Percentiles rank a stretch among this genome's conserved stretches.
Conservation (phyloP, 1,140 invertebrate species). For the Ostrea denselamellosa region DNA sequence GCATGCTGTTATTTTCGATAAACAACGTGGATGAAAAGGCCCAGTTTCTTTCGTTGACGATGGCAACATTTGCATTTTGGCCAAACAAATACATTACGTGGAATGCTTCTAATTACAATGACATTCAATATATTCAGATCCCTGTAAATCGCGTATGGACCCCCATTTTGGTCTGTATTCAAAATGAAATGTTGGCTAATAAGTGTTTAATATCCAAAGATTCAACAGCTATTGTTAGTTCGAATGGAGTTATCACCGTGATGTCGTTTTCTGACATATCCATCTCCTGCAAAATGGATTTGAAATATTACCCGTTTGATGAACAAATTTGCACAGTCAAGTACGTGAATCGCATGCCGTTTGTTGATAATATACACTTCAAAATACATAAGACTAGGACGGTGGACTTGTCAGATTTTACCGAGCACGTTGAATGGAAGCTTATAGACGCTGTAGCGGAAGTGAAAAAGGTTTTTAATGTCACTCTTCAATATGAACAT, state of each 20-base stretch:
- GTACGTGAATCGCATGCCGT: background rate
- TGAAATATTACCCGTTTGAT: background rate
- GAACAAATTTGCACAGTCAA: background rate
- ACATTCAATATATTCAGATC: background rate
- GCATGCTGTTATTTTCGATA: background rate
- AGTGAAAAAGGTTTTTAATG: background rate
- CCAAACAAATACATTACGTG: background rate
- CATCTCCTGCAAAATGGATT: background rate
- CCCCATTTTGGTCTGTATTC: background rate
- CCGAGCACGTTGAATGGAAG: background rate
- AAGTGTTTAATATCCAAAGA: background rate
- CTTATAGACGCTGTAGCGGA: background rate
- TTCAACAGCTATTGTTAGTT: background rate
- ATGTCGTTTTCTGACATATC: background rate
- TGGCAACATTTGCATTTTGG: background rate
- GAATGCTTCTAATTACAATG: background rate
- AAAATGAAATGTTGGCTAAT: background rate
- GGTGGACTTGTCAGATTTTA: background rate
- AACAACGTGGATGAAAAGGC: background rate
- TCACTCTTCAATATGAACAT: background rate
- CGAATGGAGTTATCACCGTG: background rate
- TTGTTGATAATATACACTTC: background rate
- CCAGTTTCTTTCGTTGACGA: background rate
- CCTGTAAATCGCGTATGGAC: background rate
- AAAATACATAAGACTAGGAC: background rate